Evolutionary conservation across 2,113 vertebrate species (phyloP).

Genomic region (Tauraco erythrolophus): DNA sequence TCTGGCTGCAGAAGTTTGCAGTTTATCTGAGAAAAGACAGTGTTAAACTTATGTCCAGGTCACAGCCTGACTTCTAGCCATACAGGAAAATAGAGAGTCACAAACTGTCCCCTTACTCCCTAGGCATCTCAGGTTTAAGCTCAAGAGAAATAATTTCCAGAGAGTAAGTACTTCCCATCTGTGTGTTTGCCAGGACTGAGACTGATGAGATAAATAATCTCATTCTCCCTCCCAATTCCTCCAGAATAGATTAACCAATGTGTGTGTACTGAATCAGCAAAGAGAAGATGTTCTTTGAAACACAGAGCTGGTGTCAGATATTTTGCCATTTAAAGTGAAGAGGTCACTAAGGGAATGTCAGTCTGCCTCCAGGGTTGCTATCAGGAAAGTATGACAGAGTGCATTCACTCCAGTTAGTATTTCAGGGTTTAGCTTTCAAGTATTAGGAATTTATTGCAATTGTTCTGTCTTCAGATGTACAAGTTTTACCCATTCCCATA

Average conservation of each 20-base stretch:
- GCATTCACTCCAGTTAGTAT: neutral
- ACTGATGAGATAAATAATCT: neutral
- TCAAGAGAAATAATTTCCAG: conserved; percentile 33
- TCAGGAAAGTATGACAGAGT: neutral
- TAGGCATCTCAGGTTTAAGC: conserved; percentile 6
- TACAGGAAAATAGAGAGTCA: conserved; percentile 3
- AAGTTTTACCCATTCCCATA: neutral
- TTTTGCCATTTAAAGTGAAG: neutral
- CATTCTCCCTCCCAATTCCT: neutral
- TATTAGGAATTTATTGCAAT: neutral
- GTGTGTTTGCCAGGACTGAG: neutral
- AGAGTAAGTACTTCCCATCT: neutral
- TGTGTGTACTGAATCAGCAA: neutral
- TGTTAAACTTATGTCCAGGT: neutral
- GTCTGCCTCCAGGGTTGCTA: neutral
- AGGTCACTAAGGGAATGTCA: neutral
- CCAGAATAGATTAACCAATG: neutral
- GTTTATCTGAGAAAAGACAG: neutral
- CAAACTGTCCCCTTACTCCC: neutral
- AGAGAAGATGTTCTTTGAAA: neutral
- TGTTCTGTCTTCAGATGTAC: neutral
- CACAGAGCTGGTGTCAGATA: neutral
- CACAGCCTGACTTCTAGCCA: neutral
- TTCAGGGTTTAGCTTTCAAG: neutral
- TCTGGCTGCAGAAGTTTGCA: neutral